Conservation (phyloP, 2,888 invertebrate genomes). For the Hypolimnas misippus region DNA sequence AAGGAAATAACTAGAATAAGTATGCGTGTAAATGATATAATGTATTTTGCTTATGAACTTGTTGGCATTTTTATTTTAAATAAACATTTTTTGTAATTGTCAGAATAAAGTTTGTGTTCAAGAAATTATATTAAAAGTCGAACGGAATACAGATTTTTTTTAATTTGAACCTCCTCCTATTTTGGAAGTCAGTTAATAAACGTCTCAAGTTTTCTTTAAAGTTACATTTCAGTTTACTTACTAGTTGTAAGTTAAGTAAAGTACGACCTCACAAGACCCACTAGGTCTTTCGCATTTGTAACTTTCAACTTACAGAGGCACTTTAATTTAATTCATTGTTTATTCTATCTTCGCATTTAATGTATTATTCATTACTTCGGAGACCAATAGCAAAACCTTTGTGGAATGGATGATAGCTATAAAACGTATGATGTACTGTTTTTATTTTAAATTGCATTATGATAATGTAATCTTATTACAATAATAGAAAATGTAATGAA, state of each 20-base stretch:
- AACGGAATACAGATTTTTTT: too few species aligned
- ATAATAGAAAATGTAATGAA: too few species aligned
- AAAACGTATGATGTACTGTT: background rate
- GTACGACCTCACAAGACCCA: constrained; percentile 11
- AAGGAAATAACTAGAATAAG: too few species aligned
- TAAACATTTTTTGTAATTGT: too few species aligned
- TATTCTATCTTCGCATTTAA: constrained; percentile 18
- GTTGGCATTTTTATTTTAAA: too few species aligned
- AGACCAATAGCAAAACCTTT: background rate
- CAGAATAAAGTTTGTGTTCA: too few species aligned
- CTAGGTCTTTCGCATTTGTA: constrained; percentile 7
- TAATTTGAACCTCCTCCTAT: too few species aligned
- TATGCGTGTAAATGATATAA: too few species aligned
- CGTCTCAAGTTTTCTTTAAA: too few species aligned
- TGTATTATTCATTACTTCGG: constrained; percentile 16
- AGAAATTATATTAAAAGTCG: too few species aligned
- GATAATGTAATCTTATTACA: background rate
- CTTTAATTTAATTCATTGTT: constrained; percentile 26
- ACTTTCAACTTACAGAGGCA: constrained; percentile 18
- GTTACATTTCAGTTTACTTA: background rate
- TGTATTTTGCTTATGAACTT: too few species aligned
- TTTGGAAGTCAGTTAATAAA: too few species aligned
- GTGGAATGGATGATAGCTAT: background rate
- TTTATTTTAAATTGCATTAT: background rate
- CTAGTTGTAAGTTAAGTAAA: background rate